phyloP scores from a whole-genome alignment of 2,797 vertebrate species.

The Gymnothorax javanicus region DNA sequence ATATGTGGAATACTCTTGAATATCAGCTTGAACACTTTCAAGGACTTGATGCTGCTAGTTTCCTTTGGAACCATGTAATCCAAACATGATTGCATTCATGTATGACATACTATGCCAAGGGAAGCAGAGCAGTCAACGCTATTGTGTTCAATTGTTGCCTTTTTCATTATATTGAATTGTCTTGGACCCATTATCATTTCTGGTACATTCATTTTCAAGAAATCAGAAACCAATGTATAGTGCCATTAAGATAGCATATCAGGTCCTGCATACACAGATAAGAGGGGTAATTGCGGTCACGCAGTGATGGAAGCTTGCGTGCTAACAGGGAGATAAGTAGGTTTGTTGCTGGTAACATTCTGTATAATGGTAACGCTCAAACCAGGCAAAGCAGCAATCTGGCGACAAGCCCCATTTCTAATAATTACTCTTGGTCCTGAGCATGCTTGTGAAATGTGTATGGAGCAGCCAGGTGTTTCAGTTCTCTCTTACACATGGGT shows the following conservation, averaged over 20 bases:
- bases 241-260: background rate
- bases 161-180: background rate
- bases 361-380: constrained; percentile 14
- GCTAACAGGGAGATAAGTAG: constrained; percentile 13
- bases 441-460: background rate
- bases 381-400: background rate
- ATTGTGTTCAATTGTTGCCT: background rate
- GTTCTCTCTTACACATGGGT: background rate
- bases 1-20: background rate
- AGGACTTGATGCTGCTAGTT: background rate
- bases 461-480: background rate
- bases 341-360: constrained; percentile 23
- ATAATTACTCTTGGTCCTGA: background rate
- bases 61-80: background rate
- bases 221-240: background rate
- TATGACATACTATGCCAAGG: background rate
- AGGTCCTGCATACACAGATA: constrained; percentile 14
- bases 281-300: constrained; percentile 19
- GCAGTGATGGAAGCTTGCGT: background rate
- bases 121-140: background rate
- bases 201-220: constrained; percentile 5
- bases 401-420: background rate
- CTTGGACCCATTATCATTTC: background rate
- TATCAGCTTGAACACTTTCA: background rate
- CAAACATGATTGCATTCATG: background rate